phyloP scores from a whole-genome alignment of 2,888 invertebrate genomes.

The Perdita meconis region DNA sequence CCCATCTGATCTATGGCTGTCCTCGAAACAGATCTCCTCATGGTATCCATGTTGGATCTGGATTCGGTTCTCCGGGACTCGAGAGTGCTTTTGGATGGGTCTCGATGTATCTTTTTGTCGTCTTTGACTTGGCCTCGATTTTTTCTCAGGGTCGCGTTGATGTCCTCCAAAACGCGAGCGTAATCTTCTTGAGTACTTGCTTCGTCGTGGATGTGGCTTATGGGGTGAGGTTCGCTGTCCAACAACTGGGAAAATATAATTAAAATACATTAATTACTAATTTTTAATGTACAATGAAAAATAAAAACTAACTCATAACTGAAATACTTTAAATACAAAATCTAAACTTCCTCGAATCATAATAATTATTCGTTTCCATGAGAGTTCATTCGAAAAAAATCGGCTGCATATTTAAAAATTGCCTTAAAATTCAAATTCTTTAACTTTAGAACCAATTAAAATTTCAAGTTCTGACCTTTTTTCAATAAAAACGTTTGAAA shows the following conservation, averaged over 20 bases:
- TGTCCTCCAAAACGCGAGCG: conserved; percentile 74
- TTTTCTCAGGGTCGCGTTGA: conserved; percentile 73
- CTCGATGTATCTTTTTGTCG: conserved; percentile 68
- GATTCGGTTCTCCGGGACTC: conserved; percentile 72
- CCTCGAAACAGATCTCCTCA: conserved; percentile 68
- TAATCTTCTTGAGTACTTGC: conserved; percentile 73
- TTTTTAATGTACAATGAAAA: neutral
- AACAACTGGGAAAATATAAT: no score
- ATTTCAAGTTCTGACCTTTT: no score
- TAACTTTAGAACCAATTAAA: no score
- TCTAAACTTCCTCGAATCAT: no score
- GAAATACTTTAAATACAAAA: no score
- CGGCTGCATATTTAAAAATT: no score
- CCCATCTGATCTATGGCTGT: conserved; percentile 62
- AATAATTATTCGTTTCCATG: no score
- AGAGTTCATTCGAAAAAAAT: no score
- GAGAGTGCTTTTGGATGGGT: conserved; percentile 70
- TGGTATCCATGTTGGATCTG: conserved; percentile 62
- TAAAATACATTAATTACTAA: no score
- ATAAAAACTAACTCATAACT: no score
- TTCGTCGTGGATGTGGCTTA: conserved; percentile 53
- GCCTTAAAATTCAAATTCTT: no score
- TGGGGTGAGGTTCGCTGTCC: conserved; percentile 34
- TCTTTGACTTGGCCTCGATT: conserved; percentile 69
- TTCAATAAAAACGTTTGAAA: neutral